phyloP scores from a whole-genome alignment of 2,888 invertebrate species.

The Spialia ferax region DNA sequence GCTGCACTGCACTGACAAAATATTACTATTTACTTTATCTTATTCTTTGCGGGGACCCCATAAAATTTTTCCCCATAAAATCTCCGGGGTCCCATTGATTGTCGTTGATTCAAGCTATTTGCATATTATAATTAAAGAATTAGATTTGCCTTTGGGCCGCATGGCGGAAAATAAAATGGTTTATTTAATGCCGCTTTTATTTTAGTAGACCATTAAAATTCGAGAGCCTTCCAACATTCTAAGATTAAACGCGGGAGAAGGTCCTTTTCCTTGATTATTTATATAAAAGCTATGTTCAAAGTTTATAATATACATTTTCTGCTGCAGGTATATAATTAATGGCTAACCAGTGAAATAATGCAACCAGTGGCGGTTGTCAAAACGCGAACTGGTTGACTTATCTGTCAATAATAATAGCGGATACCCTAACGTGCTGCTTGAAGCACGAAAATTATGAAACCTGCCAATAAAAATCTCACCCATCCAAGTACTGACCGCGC shows the following conservation, averaged over 20 bases:
- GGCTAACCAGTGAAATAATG: no score
- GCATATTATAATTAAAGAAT: conserved; percentile 86
- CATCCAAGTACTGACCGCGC: conserved; percentile 60
- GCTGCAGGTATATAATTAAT: no score
- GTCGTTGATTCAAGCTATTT: conserved; percentile 73
- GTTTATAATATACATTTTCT: no score
- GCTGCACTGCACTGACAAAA: no score
- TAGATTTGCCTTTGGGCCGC: conserved; percentile 50
- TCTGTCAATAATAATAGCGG: no score
- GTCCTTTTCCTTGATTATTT: background rate
- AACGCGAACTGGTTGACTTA: no score
- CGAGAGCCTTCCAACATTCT: background rate
- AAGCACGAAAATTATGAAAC: no score
- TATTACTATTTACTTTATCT: no score
- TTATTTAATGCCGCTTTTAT: background rate
- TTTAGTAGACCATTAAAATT: background rate
- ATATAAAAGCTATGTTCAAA: background rate
- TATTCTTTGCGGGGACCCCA: background rate
- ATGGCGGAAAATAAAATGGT: background rate
- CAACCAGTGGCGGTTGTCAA: no score
- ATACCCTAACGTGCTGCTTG: no score
- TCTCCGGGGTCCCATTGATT: conserved; percentile 71
- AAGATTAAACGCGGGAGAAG: background rate
- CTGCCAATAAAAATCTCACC: no score
- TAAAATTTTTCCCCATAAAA: conserved; percentile 36